Percentiles rank a stretch among this genome's conserved stretches.
Conservation (phyloP, 2,113 vertebrate species). For the Serinus canaria region DNA sequence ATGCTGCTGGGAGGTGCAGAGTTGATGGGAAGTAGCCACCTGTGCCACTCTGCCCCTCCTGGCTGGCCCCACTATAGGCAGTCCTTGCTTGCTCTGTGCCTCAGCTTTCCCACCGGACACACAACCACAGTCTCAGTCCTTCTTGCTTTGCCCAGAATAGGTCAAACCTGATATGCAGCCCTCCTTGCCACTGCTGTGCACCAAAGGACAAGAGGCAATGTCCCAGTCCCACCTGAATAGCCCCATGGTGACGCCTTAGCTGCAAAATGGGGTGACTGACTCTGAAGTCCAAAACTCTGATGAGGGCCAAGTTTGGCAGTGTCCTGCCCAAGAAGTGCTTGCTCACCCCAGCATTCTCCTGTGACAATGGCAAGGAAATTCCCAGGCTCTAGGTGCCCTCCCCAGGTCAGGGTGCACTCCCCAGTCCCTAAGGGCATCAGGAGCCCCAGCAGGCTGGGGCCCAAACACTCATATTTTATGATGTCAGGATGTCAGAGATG, state of each 20-base stretch:
- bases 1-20: not conserved
- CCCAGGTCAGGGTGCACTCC: not conserved
- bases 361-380: not conserved
- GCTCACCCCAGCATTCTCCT: not conserved
- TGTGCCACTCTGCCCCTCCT: accelerated
- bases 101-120: not conserved
- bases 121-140: not conserved
- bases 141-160: not conserved
- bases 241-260: accelerated
- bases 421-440: not conserved
- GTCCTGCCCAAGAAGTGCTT: not conserved
- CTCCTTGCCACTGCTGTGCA: not conserved
- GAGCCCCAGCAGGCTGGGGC: not conserved
- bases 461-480: not conserved
- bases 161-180: not conserved
- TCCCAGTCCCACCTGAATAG: not conserved
- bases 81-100: not conserved
- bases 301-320: not conserved
- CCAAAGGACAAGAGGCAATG: not conserved
- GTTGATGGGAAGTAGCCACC: not conserved
- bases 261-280: not conserved
- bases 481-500: not conserved
- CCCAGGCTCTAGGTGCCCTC: not conserved
- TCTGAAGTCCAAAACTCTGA: not conserved
- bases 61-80: not conserved